Percentiles rank a stretch among this genome's conserved stretches.
These are phyloP conservation scores for Pomatorhinus ruficollis DNA, from an alignment of 2,113 vertebrate species.

Conservation along the genomic window DNA sequence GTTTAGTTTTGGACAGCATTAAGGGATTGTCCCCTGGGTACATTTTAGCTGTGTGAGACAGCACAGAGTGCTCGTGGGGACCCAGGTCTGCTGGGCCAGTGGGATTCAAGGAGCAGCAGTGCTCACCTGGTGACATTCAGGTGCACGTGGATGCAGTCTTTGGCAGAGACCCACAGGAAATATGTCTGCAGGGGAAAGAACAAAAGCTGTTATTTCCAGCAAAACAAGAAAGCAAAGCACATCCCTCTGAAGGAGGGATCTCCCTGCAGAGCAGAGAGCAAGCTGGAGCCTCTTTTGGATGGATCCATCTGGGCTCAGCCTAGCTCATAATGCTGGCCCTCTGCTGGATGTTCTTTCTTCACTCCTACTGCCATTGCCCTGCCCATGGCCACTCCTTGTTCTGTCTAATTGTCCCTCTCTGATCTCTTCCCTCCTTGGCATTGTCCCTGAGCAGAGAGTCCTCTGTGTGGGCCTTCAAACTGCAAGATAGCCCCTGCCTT, in stretches of 20 bases:
- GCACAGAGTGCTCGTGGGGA: not conserved
- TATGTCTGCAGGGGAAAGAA: constrained; percentile 79
- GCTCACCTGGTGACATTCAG: constrained; percentile 83
- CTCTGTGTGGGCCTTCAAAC: not conserved
- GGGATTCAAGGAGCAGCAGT: not conserved
- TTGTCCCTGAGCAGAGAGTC: not conserved
- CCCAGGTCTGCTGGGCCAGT: not conserved
- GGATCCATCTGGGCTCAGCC: not conserved
- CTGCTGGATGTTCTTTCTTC: not conserved
- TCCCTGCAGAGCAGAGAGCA: not conserved
- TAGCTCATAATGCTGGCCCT: not conserved
- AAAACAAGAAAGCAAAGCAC: not conserved
- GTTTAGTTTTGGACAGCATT: not conserved
- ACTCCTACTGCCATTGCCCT: not conserved
- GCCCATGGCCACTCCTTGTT: not conserved
- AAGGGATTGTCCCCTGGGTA: not conserved
- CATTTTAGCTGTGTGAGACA: not conserved
- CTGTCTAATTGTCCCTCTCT: not conserved
- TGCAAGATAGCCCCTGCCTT: not conserved
- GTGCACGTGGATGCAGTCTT: constrained; percentile 86
- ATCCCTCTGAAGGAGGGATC: not conserved
- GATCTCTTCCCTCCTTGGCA: not conserved
- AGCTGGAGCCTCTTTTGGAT: not conserved
- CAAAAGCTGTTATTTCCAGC: not conserved
- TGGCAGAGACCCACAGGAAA: constrained; percentile 87